Conservation (phyloP, 2,797 vertebrate species). For the Lutra lutra region DNA sequence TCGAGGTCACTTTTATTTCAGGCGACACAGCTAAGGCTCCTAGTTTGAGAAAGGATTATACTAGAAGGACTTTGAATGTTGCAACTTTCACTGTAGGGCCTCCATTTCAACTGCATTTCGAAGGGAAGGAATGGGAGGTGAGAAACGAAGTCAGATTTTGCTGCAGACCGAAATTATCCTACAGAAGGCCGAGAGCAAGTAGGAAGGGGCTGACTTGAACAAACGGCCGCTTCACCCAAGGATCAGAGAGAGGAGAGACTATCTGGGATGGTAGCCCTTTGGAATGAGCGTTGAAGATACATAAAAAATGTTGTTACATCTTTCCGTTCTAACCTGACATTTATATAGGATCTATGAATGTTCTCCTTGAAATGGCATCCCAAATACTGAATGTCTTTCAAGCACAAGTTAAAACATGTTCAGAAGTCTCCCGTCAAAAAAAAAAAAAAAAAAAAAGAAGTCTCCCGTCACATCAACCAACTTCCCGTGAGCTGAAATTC, state of each 20-base stretch:
- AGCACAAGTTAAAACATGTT: constrained; percentile 3
- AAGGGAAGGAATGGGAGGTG: not conserved
- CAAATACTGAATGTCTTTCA: not conserved
- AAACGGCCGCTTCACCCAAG: not conserved
- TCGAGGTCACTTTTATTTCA: not conserved
- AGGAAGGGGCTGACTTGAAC: not conserved
- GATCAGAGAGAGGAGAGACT: not conserved
- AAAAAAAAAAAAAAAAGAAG: no score
- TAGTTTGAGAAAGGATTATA: not conserved
- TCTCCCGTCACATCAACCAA: not conserved
- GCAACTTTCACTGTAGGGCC: constrained; percentile 5
- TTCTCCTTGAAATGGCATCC: not conserved
- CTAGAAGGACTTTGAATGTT: not conserved
- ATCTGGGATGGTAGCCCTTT: constrained; percentile 12
- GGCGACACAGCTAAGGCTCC: not conserved
- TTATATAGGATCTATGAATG: not conserved
- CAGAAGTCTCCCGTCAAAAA: not conserved
- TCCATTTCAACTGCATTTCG: not conserved
- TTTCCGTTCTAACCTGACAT: not conserved
- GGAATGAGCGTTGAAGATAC: not conserved
- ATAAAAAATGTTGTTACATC: not conserved
- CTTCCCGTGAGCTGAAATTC: not conserved
- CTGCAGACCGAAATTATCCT: not conserved
- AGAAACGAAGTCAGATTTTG: not conserved
- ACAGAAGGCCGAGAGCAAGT: not conserved